Conservation (phyloP, 2,113 vertebrate genomes). For the Ictalurus punctatus region DNA sequence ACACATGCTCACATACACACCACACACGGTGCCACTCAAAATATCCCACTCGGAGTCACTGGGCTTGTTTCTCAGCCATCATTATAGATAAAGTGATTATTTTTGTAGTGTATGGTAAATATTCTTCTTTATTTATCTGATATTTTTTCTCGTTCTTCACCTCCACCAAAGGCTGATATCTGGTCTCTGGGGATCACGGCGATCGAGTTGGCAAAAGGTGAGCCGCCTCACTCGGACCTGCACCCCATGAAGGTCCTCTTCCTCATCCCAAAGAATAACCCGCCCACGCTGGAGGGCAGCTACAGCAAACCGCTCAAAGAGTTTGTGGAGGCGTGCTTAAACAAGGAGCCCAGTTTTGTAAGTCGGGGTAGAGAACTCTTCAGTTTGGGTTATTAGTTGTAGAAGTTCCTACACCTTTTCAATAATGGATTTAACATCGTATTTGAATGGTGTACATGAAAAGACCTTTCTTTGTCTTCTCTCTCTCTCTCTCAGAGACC, state of each 20-base stretch:
- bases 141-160: not conserved
- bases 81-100: not conserved
- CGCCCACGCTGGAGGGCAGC: slow-evolving; percentile 92
- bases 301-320: slow-evolving; percentile 96
- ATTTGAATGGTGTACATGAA: not conserved
- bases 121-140: not conserved
- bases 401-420: not conserved
- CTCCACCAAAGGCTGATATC: slow-evolving; percentile 87
- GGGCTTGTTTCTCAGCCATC: not conserved
- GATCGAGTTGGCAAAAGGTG: slow-evolving; percentile 93
- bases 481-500: slow-evolving; percentile 79
- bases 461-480: not conserved
- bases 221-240: slow-evolving; percentile 92
- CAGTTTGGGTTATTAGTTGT: not conserved
- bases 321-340: slow-evolving; percentile 94
- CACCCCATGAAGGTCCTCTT: slow-evolving; percentile 99
- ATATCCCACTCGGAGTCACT: not conserved
- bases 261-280: slow-evolving; percentile 98
- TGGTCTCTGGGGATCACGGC: slow-evolving; percentile 98
- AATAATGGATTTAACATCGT: not conserved
- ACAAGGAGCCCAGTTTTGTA: slow-evolving; percentile 98
- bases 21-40: not conserved
- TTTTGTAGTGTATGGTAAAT: not conserved
- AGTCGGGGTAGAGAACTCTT: slow-evolving; percentile 59
- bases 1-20: too few relatives aligned